Evolutionary conservation across 2,797 vertebrate species (phyloP).

Genomic region (Somateria mollissima): DNA sequence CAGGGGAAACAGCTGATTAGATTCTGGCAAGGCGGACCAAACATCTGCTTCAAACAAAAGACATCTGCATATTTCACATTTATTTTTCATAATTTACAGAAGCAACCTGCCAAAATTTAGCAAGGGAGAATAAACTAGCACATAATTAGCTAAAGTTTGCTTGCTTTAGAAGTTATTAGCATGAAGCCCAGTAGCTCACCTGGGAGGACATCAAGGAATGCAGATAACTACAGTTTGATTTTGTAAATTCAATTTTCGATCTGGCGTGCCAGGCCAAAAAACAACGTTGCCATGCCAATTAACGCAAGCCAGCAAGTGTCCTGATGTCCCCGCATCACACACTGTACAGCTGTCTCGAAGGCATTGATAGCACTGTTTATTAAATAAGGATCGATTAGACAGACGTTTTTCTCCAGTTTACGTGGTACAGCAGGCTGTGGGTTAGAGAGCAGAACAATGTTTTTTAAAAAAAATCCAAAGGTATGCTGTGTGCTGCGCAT

Average conservation of each 20-base stretch:
- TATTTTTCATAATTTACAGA: constrained; percentile 99
- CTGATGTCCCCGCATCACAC: constrained; percentile 31
- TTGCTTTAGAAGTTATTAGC: constrained; percentile 96
- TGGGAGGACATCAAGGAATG: constrained; percentile 82
- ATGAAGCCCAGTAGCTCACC: constrained; percentile 86
- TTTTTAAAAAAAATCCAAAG: not conserved
- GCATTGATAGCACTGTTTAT: constrained; percentile 46
- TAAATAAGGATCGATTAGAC: constrained; percentile 65
- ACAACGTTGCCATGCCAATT: constrained; percentile 45
- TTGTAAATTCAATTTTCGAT: constrained; percentile 78
- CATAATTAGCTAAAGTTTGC: constrained; percentile 98
- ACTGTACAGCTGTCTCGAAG: constrained; percentile 37
- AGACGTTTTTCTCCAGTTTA: constrained; percentile 20
- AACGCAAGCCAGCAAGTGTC: constrained; percentile 34
- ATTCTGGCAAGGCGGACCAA: constrained; percentile 94
- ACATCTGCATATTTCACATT: constrained; percentile 99
- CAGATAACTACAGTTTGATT: constrained; percentile 77
- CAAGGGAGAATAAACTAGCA: constrained; percentile 88
- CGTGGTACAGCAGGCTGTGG: not conserved
- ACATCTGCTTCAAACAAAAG: constrained; percentile 99
- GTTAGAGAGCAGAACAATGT: not conserved
- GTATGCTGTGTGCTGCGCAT: not conserved
- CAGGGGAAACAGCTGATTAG: constrained; percentile 92
- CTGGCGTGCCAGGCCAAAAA: constrained; percentile 63
- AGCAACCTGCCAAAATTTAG: constrained; percentile 95